Evolutionary conservation across 2,113 vertebrate genomes (phyloP).

Genomic region (Rhinolophus sinicus): DNA sequence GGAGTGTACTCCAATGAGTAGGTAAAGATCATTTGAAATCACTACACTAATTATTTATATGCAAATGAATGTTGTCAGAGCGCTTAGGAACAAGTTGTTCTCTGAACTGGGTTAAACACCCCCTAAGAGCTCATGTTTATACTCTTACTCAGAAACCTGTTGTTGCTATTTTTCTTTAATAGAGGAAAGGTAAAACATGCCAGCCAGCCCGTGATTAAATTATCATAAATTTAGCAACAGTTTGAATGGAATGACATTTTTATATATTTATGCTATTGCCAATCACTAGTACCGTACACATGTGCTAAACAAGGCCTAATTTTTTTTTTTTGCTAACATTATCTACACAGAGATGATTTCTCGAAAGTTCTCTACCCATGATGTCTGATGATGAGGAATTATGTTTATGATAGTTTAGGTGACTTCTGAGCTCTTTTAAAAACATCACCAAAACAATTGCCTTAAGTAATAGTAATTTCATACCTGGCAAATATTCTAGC

Average conservation of each 20-base stretch:
- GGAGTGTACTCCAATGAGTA: background rate
- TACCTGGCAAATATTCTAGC: conserved; percentile 4
- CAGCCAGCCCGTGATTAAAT: background rate
- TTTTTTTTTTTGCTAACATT: conserved; percentile 46
- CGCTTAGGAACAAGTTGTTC: conserved; percentile 48
- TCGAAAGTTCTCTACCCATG: background rate
- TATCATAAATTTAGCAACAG: conserved; percentile 17
- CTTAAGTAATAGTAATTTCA: conserved; percentile 27
- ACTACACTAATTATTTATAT: conserved; percentile 54
- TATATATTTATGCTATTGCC: conserved; percentile 12
- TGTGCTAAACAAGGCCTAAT: conserved; percentile 32
- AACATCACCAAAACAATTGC: background rate
- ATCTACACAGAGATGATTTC: background rate
- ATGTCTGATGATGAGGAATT: conserved; percentile 39
- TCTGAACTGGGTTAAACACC: conserved; percentile 53
- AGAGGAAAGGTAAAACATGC: conserved; percentile 29
- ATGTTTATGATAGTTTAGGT: conserved; percentile 32
- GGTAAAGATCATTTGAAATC: conserved; percentile 51
- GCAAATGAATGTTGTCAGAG: conserved; percentile 47
- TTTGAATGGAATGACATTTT: conserved; percentile 5
- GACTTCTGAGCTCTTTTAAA: conserved; percentile 34
- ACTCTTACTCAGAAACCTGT: conserved; percentile 13
- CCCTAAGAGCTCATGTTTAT: conserved; percentile 38
- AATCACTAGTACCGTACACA: background rate
- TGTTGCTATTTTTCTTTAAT: background rate